These are phyloP conservation scores for Athene noctua DNA, from an alignment of 2,113 vertebrate species.

Conservation along the genomic window DNA sequence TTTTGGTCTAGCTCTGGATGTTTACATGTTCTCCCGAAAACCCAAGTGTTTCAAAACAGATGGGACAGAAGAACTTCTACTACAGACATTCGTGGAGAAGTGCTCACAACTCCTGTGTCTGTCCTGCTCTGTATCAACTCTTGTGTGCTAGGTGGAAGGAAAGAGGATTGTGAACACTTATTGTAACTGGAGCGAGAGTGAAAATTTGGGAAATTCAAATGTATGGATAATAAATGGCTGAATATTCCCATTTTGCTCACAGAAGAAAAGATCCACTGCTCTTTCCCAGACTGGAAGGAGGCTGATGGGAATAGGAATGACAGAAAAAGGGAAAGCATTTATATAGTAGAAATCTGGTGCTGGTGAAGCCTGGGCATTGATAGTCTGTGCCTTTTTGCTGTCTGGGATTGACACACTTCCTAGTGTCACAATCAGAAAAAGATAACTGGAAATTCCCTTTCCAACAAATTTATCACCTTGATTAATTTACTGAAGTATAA, in stretches of 20 bases:
- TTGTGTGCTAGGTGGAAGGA: background rate
- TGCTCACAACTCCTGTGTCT: background rate
- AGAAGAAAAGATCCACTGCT: background rate
- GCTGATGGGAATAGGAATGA: background rate
- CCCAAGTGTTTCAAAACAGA: background rate
- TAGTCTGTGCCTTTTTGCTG: background rate
- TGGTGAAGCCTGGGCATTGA: background rate
- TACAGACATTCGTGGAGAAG: background rate
- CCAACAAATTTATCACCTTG: background rate
- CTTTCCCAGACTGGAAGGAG: background rate
- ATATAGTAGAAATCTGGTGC: fast-evolving
- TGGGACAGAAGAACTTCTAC: background rate
- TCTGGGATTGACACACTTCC: background rate
- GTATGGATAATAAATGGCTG: background rate
- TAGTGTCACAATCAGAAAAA: background rate
- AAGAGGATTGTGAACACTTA: background rate
- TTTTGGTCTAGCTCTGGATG: background rate
- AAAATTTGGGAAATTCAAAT: background rate
- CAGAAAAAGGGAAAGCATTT: background rate
- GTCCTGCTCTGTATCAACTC: background rate
- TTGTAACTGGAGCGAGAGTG: background rate
- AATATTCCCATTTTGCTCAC: background rate
- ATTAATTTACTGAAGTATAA: background rate
- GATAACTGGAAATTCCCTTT: background rate
- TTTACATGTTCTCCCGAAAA: background rate